Conservation (phyloP, 2,797 vertebrate species). For the Mus minutoides region DNA sequence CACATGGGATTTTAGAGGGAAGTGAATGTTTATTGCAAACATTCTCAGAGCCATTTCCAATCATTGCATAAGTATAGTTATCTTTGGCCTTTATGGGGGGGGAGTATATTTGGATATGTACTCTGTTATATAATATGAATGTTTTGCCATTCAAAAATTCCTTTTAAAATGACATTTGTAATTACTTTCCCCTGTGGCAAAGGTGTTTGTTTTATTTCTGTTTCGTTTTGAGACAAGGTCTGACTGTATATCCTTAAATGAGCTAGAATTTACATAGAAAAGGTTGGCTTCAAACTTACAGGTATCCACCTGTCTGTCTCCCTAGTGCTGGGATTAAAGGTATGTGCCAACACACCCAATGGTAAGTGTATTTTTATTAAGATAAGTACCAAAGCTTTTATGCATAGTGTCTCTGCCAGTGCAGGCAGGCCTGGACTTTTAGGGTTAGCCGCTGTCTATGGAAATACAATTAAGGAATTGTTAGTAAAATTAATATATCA, state of each 20-base stretch:
- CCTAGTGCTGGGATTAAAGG: not conserved
- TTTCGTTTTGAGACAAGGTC: not conserved
- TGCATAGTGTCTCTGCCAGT: not conserved
- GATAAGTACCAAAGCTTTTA: not conserved
- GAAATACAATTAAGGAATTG: not conserved
- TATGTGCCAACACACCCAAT: not conserved
- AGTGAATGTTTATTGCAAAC: not conserved
- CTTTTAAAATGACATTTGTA: not conserved
- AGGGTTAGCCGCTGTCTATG: conserved; percentile 2
- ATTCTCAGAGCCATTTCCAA: not conserved
- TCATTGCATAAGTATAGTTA: not conserved
- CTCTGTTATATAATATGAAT: not conserved
- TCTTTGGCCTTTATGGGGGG: not conserved
- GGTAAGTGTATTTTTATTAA: not conserved
- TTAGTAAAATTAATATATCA: conserved; percentile 45
- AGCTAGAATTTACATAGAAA: not conserved
- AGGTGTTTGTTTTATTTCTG: not conserved
- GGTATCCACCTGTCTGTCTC: not conserved
- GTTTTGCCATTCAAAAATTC: conserved; percentile 11
- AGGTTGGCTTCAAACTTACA: not conserved
- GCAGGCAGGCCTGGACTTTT: not conserved
- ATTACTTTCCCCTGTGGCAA: not conserved
- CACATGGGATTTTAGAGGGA: not conserved
- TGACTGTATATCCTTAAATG: not conserved
- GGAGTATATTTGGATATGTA: not conserved